Evolutionary conservation across 2,888 invertebrate genomes (phyloP), one percentile per base, ranked within the genome.

Genomic region (Lymantria dispar): DNA sequence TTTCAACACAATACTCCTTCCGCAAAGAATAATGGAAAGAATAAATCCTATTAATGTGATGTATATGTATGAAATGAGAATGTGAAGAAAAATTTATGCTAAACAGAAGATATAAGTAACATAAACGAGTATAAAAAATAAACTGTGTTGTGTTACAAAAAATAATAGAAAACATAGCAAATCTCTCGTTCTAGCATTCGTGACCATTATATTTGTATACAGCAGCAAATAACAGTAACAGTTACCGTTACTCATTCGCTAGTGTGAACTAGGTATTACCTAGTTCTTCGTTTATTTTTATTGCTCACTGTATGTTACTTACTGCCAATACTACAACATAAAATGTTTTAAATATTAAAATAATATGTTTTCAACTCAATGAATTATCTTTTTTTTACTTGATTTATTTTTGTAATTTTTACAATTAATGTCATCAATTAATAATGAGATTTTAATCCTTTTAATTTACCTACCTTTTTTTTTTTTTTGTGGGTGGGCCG

Each of bases 211-310:
- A 68, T 68, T 62, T 64, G 62, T 68, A 62, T 68, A 68, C 67
- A 60, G 48, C 40, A 44, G 50, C 48, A 49, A 47, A 68, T 67
- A 67, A 68, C 68, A 62, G 56, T 67, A 45, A 68, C 58, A 47
- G 44, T 67, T 47, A 64, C 53, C 60, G 60, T 64, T 62, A 62
- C 43, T 67, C 68, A 64, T 64, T 54, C 56, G 58, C 52, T 57
- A 58, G 66, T 66, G 66, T 68, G 66, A 64, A 66, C 66, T 62
- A 61, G 68, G 68, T 59, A 58, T 64, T 60, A 67, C 60, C 64
- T 68, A 57, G 52, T 38, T 50, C 47, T 48, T 22, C 58, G 30
- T 66, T 64, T 64, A 62, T 64, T 66, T 67, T 68, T 64, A 67
- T 48, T 49, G 31, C 55, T 45, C 50, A 37, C 33, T 58, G 48